Evolutionary conservation across 37 sponge, comb jelly and placozoan species (phyloP).

Genomic region (Haliclona indistincta): DNA sequence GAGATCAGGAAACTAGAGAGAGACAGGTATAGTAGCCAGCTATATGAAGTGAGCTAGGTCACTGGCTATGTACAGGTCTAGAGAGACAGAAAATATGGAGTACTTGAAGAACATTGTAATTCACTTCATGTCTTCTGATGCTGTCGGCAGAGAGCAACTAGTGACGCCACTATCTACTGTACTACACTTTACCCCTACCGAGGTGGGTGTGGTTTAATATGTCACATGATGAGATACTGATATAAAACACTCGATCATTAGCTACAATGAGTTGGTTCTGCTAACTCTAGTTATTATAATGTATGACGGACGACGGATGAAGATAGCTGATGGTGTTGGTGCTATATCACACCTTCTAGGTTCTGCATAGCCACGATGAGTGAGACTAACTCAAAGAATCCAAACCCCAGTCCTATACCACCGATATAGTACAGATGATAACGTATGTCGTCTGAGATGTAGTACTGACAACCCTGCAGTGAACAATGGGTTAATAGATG

Average conservation of each 20-base stretch:
- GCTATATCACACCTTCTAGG: no score
- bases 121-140: conserved; percentile 69
- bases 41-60: neutral
- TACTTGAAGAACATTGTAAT: conserved; percentile 84
- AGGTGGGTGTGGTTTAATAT: conserved; percentile 47
- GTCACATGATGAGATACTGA: no score
- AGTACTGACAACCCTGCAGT: conserved; percentile 38
- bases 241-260: no score
- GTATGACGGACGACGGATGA: no score
- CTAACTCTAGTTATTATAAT: no score
- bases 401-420: conserved; percentile 53
- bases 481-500: no score
- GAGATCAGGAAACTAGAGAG: conserved; percentile 81
- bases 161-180: conserved; percentile 67
- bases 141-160: conserved; percentile 61
- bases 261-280: no score
- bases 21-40: conserved; percentile 73
- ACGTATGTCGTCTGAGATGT: conserved; percentile 11
- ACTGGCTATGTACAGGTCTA: conserved; percentile 59
- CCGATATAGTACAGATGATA: conserved; percentile 37
- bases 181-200: conserved; percentile 64
- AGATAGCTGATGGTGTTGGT: no score
- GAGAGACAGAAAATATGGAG: conserved; percentile 89
- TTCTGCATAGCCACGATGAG: conserved; percentile 30
- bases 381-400: conserved; percentile 30